These are phyloP conservation scores for Asobara japonica DNA, from an alignment of 1,140 invertebrate species.

Conservation along the genomic window DNA sequence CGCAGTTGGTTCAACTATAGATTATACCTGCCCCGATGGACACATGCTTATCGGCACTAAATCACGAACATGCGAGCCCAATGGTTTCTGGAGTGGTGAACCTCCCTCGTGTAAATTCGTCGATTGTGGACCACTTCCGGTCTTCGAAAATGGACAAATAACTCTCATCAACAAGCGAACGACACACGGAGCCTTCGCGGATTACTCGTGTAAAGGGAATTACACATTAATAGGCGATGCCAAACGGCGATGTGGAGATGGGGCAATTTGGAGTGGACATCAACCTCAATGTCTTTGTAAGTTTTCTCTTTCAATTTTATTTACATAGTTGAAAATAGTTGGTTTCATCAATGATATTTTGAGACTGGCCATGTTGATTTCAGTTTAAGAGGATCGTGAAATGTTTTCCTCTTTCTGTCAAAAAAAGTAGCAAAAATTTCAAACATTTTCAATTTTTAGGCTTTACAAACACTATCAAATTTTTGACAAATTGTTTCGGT, in stretches of 20 bases:
- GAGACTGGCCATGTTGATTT: no score
- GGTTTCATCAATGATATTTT: no score
- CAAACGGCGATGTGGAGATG: conserved; percentile 79
- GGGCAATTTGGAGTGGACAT: conserved; percentile 83
- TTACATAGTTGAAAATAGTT: no score
- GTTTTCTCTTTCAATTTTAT: conserved; percentile 40
- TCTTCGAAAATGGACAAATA: conserved; percentile 80
- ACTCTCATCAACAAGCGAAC: conserved; percentile 74
- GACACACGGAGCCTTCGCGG: conserved; percentile 80
- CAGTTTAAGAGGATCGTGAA: no score
- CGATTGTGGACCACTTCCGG: conserved; percentile 78
- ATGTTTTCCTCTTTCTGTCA: no score
- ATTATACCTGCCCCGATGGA: conserved; percentile 84
- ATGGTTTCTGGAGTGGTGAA: conserved; percentile 83
- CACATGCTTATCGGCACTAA: conserved; percentile 81
- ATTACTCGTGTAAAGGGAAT: conserved; percentile 84
- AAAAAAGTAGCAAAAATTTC: no score
- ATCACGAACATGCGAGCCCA: conserved; percentile 74
- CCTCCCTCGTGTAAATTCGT: conserved; percentile 89
- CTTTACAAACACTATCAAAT: no score
- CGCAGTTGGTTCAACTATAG: conserved; percentile 75
- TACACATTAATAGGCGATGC: conserved; percentile 83
- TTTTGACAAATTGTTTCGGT: no score
- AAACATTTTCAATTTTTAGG: no score
- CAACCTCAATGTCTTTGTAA: conserved; percentile 81